These are phyloP conservation scores for Euura lappo DNA, from an alignment of 1,140 invertebrate species.

Conservation along the genomic window DNA sequence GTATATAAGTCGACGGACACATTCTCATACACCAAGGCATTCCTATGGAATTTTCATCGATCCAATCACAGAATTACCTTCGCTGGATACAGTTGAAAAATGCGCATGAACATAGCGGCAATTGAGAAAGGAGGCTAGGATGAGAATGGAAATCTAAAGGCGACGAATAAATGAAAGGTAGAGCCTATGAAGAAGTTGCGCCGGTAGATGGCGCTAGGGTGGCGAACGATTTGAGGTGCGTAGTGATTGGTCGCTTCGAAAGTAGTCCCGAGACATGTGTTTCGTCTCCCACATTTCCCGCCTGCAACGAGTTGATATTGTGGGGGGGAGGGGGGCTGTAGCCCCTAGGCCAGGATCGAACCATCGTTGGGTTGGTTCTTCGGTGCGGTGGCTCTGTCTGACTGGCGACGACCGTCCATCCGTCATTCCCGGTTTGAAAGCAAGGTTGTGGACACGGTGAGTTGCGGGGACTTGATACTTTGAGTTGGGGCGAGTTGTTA, in stretches of 20 bases:
- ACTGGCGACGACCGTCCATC: conserved; percentile 50
- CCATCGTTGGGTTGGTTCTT: conserved; percentile 42
- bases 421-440: conserved; percentile 58
- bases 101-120: too few species aligned
- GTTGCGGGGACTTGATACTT: too few species aligned
- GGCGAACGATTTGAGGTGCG: not conserved
- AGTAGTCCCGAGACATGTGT: conserved; percentile 51
- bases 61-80: too few species aligned
- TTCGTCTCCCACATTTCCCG: conserved; percentile 45
- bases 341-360: conserved; percentile 47
- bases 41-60: too few species aligned
- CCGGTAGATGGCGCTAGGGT: conserved; percentile 20
- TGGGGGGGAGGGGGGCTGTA: conserved; percentile 35
- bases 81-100: too few species aligned
- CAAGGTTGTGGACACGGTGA: conserved; percentile 42
- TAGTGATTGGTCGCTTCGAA: conserved; percentile 48
- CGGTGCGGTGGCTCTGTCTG: conserved; percentile 39
- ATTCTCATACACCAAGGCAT: too few species aligned
- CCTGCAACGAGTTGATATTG: conserved; percentile 41
- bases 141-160: too few species aligned
- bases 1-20: too few species aligned
- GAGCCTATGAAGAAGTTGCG: too few species aligned
- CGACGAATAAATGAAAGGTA: too few species aligned
- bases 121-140: too few species aligned
- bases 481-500: conserved; percentile 41